Evolutionary conservation across 2,888 invertebrate genomes (phyloP), one percentile per base, ranked within the genome.

Genomic region (Galeruca laticollis): DNA sequence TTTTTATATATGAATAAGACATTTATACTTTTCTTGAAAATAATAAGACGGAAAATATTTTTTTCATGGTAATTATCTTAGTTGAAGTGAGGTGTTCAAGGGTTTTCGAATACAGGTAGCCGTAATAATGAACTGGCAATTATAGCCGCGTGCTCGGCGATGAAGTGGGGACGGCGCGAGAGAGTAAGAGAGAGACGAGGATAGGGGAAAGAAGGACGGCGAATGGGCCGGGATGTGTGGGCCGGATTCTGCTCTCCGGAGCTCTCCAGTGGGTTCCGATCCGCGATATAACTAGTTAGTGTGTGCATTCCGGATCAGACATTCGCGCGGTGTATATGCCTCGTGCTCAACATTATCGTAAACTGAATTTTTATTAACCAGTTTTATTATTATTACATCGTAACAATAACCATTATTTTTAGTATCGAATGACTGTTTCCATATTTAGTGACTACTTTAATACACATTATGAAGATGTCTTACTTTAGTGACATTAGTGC

Each of bases 161-260:
- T 78, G 73, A 61, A 61, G 75, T 84, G 85, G 87, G 85, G 82
- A 79, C 80, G 81, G 80, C 81, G 80, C 76, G 78, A 78, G 81
- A 77, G 85, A 74, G 73, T 54, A 76, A 64, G 77, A 72, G 76
- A 68, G 76, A 73, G 75, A 74, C 69, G 73, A 71, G 85, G 86
- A 86, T 85, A 82, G 76, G 75, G 77, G 75, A 79, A 80, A 82
- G 82, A 80, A 84, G 83, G 83, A 81, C 75, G 76, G 85, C 80
- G 83, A 83, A 83, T 84, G 84, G 84, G 85, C 84, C 84, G 85
- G 85, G 87, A 86, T 86, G 84, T 85, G 86, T 80, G 81, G 82
- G 88, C 87, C 87, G 87, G 88, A 88, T 88, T 89, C 83, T 88
- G 88, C 89, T 89, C 89, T 89, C 89, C 88, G 88, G 85, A 85